Base-by-base conservation (phyloP, 2,888 invertebrate species). In the Platycnemis pennipes region DNA sequence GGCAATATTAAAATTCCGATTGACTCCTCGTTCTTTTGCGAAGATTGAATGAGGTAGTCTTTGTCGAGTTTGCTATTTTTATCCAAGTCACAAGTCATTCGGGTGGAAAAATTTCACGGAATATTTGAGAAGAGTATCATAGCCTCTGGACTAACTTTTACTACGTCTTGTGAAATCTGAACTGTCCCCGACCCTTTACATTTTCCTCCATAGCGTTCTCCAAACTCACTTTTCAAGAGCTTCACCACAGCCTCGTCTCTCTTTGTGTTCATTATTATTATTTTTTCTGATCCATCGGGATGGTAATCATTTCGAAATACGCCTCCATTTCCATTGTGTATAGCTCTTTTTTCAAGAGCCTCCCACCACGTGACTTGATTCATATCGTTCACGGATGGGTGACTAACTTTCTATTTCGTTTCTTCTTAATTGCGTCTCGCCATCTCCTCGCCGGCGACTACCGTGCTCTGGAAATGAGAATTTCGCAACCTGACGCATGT, bases 381-480 rank as follows among this genome's bases (percentile, higher is more conserved):
- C 91, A 91, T 91, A 91, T 91, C 91, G 91, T 63, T 77, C 91
- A 91, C 63, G 91, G 91, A 44, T 91, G 91, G 91, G 56, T 91
- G 56, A 63, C 42, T 44, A 63, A 91, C 91, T 91, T 91, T 91
- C 91, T 91, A 91, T 91, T 91, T 91, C 63, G 63, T 91, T 91
- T 91, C 56, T 42, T 63, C 63, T 44, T 91, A 91, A 69, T 63
- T 63, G 37, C 77, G 77, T 37, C 77, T 37, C 63, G 63, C 26
- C 26, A 63, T 63, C 63, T 63, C 63, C 63, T 63, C 31, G 44
- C 3, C 91, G 91, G 26, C 16, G 44, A 26, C 44, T 44, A 44
- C 56, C n/a, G 8, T 7, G 13, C 77, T 16, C 77, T 42, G 37
- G 53, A 49, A 89, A 89, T 56, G 31, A 26, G 63, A 26, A 44